phyloP scores from a whole-genome alignment of 2,113 vertebrate genomes.

The Prinia subflava region DNA sequence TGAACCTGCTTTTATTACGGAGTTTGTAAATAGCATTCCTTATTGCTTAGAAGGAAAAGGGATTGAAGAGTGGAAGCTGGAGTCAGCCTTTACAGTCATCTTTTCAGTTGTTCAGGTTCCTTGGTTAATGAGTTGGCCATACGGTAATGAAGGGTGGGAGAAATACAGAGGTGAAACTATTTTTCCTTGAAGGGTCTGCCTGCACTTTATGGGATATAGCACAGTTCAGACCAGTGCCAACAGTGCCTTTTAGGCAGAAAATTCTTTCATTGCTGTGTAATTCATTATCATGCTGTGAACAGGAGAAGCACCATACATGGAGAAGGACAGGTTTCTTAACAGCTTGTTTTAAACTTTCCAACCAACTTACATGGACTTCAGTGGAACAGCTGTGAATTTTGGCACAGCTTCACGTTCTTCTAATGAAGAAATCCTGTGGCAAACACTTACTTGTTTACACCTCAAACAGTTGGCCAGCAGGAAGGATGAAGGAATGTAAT shows the following conservation, averaged over 20 bases:
- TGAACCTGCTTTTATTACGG: not conserved
- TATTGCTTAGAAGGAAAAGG: not conserved
- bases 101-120: not conserved
- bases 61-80: not conserved
- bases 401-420: slow-evolving; percentile 3
- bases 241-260: slow-evolving; percentile 4
- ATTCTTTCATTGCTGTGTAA: slow-evolving; percentile 51
- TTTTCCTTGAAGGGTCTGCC: not conserved
- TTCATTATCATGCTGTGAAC: slow-evolving; percentile 11
- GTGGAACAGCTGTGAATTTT: slow-evolving; percentile 6
- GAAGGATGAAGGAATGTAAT: not conserved
- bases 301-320: slow-evolving; percentile 58
- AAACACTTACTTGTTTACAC: slow-evolving; percentile 27
- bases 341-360: slow-evolving; percentile 11
- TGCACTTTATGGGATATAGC: not conserved
- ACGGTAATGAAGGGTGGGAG: not conserved
- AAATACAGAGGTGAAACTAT: not conserved
- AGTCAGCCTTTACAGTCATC: not conserved
- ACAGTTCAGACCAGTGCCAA: not conserved
- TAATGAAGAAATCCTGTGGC: slow-evolving; percentile 20
- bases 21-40: not conserved
- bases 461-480: not conserved
- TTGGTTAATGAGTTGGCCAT: not conserved
- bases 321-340: slow-evolving; percentile 42
- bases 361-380: slow-evolving; percentile 30